Base-by-base conservation (phyloP, 2,888 invertebrate species). In the Neuroscelio doddi region DNA sequence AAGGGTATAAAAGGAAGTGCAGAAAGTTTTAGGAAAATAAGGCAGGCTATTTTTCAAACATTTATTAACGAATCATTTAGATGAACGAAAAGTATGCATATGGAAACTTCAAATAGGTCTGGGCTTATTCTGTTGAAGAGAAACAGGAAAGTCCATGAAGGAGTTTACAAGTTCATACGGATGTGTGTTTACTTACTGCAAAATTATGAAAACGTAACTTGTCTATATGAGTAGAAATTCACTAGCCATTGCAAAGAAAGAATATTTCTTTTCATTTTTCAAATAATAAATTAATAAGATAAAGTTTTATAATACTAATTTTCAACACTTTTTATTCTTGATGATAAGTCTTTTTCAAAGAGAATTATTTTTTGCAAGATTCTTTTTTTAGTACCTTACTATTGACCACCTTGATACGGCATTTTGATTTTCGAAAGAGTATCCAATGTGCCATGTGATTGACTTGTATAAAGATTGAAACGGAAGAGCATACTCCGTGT, bases 401-500 rank as follows among this genome's bases (percentile, higher is more conserved):
- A 12, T 21, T 51, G 63, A 52, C 55, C 65, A 63, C 65, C 68
- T 62, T 63, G 63, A 59, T 51, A 59, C 65, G 66, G 64, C 66
- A 34, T 62, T 66, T 67, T 67, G 64, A 69, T 64, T 69, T 66
- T 67, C 65, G 66, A 69, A 66, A 69, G 69, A 64, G 69, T 64
- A 64, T 64, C 62, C 69, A 67, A 67, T 44, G 67, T 69, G 67
- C 69, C 69, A 64, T 69, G 69, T 67, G 67, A 69, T 67, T 45
- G 66, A 67, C 51, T 63, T 63, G 64, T 63, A 67, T 62, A 69
- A 69, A 68, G 69, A 69, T 61, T 58, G 56, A 58, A 63, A 63
- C 52, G 68, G 66, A 63, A 64, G 68, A 63, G 53, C 65, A 67
- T 67, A 64, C 56, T 67, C 73, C 67, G 63, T 71, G 72, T 69